Conservation (phyloP, 2,797 vertebrate genomes). For the Pseudocheirus occidentalis region DNA sequence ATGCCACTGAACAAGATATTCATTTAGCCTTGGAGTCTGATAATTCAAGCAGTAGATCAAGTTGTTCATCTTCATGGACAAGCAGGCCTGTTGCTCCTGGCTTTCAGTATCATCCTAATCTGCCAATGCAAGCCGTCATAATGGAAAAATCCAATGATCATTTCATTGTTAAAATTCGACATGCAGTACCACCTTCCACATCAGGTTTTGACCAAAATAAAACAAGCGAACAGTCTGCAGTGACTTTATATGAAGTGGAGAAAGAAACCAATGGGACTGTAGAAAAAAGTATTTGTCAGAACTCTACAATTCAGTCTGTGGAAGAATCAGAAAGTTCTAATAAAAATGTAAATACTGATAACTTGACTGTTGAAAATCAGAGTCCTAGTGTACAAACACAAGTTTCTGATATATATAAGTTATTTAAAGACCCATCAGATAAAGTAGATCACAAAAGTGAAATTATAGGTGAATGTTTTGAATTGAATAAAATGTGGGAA, state of each 20-base stretch:
- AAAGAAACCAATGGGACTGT: conserved; percentile 62
- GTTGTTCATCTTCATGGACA: conserved; percentile 85
- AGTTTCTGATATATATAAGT: conserved; percentile 72
- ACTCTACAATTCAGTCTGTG: conserved; percentile 14
- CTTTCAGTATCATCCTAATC: conserved; percentile 91
- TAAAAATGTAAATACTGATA: conserved; percentile 30
- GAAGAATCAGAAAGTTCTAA: conserved; percentile 61
- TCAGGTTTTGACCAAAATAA: conserved; percentile 67
- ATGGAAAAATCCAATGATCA: conserved; percentile 98
- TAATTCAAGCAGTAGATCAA: conserved; percentile 92
- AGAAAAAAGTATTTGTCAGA: conserved; percentile 67
- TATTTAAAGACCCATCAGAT: conserved; percentile 70
- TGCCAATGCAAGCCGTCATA: conserved; percentile 96
- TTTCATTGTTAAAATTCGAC: conserved; percentile 96
- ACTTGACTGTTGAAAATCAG: conserved; percentile 55
- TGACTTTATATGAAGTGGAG: conserved; percentile 55
- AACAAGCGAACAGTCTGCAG: conserved; percentile 55
- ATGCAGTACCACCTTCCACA: conserved; percentile 81
- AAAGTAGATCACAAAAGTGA: conserved; percentile 26
- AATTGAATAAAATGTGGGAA: conserved; percentile 69
- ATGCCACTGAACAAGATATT: conserved; percentile 95
- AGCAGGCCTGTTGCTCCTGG: conserved; percentile 78
- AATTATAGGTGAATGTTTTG: conserved; percentile 64
- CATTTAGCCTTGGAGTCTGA: conserved; percentile 96
- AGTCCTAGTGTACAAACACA: conserved; percentile 63